phyloP scores from a whole-genome alignment of 1,140 invertebrate genomes.

The Panagrolaimus sp. region DNA sequence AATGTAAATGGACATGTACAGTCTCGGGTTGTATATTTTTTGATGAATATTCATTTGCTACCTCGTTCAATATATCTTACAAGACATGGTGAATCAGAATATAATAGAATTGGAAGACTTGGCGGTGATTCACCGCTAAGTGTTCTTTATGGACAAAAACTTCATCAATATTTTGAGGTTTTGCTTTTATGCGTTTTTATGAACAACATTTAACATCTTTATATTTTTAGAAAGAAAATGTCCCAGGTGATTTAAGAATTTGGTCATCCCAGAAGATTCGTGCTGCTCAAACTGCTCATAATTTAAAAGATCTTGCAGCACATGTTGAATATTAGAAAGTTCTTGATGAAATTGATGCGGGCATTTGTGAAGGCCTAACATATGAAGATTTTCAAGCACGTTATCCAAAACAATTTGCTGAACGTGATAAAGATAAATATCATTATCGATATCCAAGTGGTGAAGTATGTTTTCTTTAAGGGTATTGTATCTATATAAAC shows the following conservation, averaged over 20 bases:
- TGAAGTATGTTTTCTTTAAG: slow-evolving; percentile 62
- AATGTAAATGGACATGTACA: slow-evolving; percentile 77
- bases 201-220: too few species aligned
- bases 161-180: slow-evolving; percentile 72
- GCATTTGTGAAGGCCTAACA: slow-evolving; percentile 98
- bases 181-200: too few species aligned
- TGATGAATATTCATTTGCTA: slow-evolving; percentile 99
- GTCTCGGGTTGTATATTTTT: slow-evolving; percentile 92
- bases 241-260: slow-evolving; percentile 81
- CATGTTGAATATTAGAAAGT: slow-evolving; percentile 94
- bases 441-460: slow-evolving; percentile 94
- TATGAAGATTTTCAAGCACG: slow-evolving; percentile 92
- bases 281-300: slow-evolving; percentile 86
- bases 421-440: slow-evolving; percentile 93
- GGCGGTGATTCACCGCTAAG: slow-evolving; percentile 90
- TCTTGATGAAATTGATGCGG: slow-evolving; percentile 97
- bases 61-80: slow-evolving; percentile 82
- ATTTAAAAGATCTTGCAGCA: slow-evolving; percentile 69
- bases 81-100: slow-evolving; percentile 92
- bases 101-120: slow-evolving; percentile 85
- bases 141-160: slow-evolving; percentile 71
- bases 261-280: slow-evolving; percentile 96
- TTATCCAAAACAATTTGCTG: slow-evolving; percentile 90
- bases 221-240: slow-evolving; percentile 65
- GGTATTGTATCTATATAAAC: too few species aligned